phyloP scores from a whole-genome alignment of 2,797 vertebrate species.

The Sebastes vulpes region DNA sequence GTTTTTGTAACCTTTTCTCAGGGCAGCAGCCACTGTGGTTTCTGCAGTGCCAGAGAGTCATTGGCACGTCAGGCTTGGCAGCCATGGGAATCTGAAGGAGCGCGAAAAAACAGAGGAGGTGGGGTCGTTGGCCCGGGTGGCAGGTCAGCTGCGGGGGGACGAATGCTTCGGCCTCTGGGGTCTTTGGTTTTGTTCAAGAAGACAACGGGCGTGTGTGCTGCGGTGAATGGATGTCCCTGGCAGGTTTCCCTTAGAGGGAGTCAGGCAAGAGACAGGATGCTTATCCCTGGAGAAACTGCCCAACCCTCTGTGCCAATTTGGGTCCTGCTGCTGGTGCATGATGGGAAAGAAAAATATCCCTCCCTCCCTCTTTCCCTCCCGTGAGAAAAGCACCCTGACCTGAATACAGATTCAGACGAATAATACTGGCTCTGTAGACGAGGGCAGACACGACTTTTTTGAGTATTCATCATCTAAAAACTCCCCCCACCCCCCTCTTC shows the following conservation, averaged over 20 bases:
- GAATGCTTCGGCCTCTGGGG: conserved; percentile 17
- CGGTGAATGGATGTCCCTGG: conserved; percentile 60
- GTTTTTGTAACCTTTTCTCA: conserved; percentile 75
- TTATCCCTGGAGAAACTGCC: conserved; percentile 78
- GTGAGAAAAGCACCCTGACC: conserved; percentile 78
- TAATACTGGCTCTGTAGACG: conserved; percentile 60
- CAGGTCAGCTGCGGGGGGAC: conserved; percentile 47
- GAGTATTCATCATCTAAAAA: conserved; percentile 70
- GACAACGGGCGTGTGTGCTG: conserved; percentile 46
- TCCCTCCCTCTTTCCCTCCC: conserved; percentile 52
- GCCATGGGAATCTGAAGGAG: conserved; percentile 33
- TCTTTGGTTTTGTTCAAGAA: conserved; percentile 48
- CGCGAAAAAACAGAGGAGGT: conserved; percentile 9
- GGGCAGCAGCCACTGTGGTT: conserved; percentile 57
- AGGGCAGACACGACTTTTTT: conserved; percentile 60
- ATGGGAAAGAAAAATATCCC: conserved; percentile 81
- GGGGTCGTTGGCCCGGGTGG: conserved; percentile 25
- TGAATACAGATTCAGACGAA: conserved; percentile 82
- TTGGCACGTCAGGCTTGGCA: conserved; percentile 49
- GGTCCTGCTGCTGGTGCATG: conserved; percentile 81
- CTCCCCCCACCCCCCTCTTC: conserved; percentile 14
- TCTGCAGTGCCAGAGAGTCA: conserved; percentile 51
- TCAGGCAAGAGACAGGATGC: conserved; percentile 72
- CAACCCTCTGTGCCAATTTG: conserved; percentile 81
- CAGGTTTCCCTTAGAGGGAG: conserved; percentile 67